Percentiles rank a stretch among this genome's conserved stretches.
Evolutionary conservation across 2,797 vertebrate species (phyloP).

Genomic region (Rhynchotus rufescens): DNA sequence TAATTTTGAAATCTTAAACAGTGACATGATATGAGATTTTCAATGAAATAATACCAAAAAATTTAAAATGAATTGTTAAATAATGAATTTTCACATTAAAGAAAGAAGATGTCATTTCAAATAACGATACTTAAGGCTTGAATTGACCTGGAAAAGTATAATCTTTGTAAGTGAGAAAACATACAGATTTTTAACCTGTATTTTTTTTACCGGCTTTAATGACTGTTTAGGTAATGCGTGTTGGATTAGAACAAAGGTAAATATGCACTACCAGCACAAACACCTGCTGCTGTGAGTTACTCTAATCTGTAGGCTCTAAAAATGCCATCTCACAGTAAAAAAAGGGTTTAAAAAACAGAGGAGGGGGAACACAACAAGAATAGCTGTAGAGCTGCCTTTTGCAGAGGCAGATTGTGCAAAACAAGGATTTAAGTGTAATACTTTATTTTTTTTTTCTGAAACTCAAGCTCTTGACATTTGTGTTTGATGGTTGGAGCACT

Average conservation of each 20-base stretch:
- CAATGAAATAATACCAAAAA: constrained; percentile 55
- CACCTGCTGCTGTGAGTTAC: constrained; percentile 37
- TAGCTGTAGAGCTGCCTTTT: constrained; percentile 44
- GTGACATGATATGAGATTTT: constrained; percentile 44
- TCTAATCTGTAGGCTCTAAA: constrained; percentile 34
- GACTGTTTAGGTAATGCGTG: constrained; percentile 14
- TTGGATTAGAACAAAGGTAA: constrained; percentile 37
- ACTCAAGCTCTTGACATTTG: constrained; percentile 14
- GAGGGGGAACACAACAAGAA: not conserved
- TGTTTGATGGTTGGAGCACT: not conserved
- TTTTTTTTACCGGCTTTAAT: constrained; percentile 26
- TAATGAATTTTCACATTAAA: constrained; percentile 74
- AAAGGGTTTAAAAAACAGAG: constrained; percentile 17
- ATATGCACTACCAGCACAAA: constrained; percentile 50
- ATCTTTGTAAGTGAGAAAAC: constrained; percentile 52
- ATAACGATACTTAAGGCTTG: constrained; percentile 72
- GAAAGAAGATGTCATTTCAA: constrained; percentile 73
- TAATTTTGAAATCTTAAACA: constrained; percentile 61
- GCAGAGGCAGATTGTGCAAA: constrained; percentile 71
- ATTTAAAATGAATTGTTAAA: constrained; percentile 81
- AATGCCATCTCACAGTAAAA: constrained; percentile 43
- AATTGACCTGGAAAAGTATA: constrained; percentile 49
- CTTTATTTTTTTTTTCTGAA: constrained; percentile 36
- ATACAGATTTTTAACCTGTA: constrained; percentile 37
- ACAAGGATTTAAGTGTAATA: constrained; percentile 53